Percentiles rank a stretch among this genome's conserved stretches.
These are phyloP conservation scores for Ommatoiulus sabulosus DNA, from an alignment of 2,888 invertebrate species.

Conservation along the genomic window DNA sequence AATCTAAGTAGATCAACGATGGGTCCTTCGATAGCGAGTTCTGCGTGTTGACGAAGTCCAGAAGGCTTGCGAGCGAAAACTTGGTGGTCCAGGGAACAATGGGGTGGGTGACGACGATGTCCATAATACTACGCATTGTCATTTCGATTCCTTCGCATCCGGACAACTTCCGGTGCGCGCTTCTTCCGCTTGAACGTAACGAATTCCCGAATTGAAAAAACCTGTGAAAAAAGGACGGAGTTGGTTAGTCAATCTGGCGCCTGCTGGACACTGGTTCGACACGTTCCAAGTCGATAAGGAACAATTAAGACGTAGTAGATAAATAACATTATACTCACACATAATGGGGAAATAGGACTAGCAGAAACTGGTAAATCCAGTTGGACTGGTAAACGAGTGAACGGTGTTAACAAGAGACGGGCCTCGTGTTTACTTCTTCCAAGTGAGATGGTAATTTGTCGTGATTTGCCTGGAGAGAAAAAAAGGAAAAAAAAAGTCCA, in stretches of 20 bases:
- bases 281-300: no score
- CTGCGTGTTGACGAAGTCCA: not conserved
- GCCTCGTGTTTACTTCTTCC: conserved; percentile 60
- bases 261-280: not conserved
- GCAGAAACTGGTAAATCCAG: conserved; percentile 52
- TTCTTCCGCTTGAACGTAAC: not conserved
- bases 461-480: conserved; percentile 58
- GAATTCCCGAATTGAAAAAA: not conserved
- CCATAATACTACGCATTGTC: conserved; percentile 10
- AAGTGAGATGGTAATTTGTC: conserved; percentile 60
- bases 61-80: not conserved
- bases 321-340: conserved; percentile 51
- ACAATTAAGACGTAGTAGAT: no score
- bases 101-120: conserved; percentile 28
- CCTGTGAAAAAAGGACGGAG: not conserved
- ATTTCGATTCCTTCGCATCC: not conserved
- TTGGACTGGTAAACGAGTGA: conserved; percentile 1
- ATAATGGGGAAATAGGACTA: conserved; percentile 53
- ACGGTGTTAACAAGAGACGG: conserved; percentile 59
- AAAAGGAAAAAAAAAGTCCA: conserved; percentile 55
- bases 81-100: not conserved
- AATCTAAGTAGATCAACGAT: conserved; percentile 4
- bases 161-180: not conserved
- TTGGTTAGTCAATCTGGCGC: not conserved
- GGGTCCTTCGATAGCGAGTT: not conserved